These are phyloP conservation scores for Pogonomyrmex barbatus DNA, from an alignment of 1,140 invertebrate species.

Conservation along the genomic window DNA sequence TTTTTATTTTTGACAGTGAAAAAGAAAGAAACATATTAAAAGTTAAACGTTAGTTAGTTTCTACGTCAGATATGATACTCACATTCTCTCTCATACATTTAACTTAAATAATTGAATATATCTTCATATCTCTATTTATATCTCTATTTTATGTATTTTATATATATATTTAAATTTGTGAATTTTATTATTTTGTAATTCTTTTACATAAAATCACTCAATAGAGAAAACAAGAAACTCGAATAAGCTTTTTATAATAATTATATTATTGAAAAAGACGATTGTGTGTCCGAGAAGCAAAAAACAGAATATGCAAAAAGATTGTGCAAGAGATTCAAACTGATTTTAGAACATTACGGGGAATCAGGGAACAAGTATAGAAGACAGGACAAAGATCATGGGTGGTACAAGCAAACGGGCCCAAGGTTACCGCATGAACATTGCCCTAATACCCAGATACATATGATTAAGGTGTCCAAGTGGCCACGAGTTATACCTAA, in stretches of 20 bases:
- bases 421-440: conserved; percentile 82
- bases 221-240: neutral
- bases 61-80: neutral
- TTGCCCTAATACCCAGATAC: conserved; percentile 83
- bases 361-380: neutral
- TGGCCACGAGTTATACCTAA: conserved; percentile 45
- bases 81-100: neutral
- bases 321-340: conserved; percentile 31
- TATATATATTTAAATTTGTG: neutral
- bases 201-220: neutral
- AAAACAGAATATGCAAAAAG: neutral
- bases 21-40: neutral
- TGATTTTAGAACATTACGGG: conserved; percentile 25
- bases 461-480: conserved; percentile 79
- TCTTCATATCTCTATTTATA: neutral
- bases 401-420: conserved; percentile 78
- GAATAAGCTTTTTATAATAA: neutral
- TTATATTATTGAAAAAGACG: neutral
- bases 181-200: conserved; percentile 3
- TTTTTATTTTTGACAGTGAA: neutral
- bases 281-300: neutral
- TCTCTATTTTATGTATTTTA: neutral
- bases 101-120: neutral
- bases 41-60: neutral
- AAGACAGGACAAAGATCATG: conserved; percentile 53